Base-by-base conservation (phyloP, 1,140 invertebrate genomes). In the Phortica variegata region DNA sequence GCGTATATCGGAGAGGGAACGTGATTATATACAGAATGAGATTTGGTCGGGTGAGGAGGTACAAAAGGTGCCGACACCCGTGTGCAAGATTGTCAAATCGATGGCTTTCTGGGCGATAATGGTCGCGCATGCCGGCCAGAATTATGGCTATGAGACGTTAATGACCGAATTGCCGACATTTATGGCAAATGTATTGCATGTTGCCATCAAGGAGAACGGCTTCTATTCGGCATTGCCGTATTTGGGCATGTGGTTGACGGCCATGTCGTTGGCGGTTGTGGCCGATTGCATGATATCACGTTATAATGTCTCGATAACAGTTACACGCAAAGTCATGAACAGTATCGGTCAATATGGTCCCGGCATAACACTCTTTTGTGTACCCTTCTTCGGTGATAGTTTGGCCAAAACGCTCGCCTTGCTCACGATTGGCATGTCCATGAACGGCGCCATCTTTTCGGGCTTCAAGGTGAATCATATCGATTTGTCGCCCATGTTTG, bases 81-180 rank as follows among this genome's bases (percentile, higher is more conserved):
- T 91, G 90, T 81, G 78, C 12, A 80, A 85, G 10, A 93, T 97
- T 49, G 54, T 89, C 3, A 85, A 80, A 26, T 95, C 92, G 1
- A 56, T 87, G 52, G 86, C 88, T 8, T 89, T 91, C 73, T 90
- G 87, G 85, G 87, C 88, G 5, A 89, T 91, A 54, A 76, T 90
- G 47, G 79, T 89, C 36, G 87, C 88, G 4, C 88, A 90, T 58
- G 86, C 88, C 82, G 88, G 87, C 13, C 88, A 90, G 60, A 89
- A 90, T 79, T 91, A 88, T 70, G 88, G 87, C 49, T 90, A 89
- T 66, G 87, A 97, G 77, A 97, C 91, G 0, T 81, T 97, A 46
- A 87, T 97, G 81, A 96, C 92, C 0, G 89, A 94, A 66, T 78
- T 98, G 44, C 95, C 95, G 0, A 94, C 91, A 0, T 98, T 93